Percentiles rank a stretch among this genome's conserved stretches.
Conservation (phyloP, 2,113 vertebrate genomes). For the Halichoerus grypus region DNA sequence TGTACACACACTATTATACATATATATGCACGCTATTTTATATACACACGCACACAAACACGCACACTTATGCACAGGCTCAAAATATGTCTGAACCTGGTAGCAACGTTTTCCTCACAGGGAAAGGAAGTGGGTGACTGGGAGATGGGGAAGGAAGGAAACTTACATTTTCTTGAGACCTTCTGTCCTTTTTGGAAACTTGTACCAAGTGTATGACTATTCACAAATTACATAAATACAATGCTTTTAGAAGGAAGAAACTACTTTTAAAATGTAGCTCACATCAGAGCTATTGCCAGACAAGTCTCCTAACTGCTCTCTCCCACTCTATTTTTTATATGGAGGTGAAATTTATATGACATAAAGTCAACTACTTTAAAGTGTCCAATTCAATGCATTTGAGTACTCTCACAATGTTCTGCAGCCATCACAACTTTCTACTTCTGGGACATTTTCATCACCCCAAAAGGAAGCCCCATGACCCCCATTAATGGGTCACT, state of each 20-base stretch:
- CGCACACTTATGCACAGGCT: not conserved
- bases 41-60: not conserved
- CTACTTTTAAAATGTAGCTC: not conserved
- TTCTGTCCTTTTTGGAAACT: not conserved
- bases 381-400: not conserved
- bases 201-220: not conserved
- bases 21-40: not conserved
- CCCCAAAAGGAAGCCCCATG: not conserved
- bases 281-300: not conserved
- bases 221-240: not conserved
- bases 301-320: not conserved
- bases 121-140: not conserved
- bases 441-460: slow-evolving; percentile 28
- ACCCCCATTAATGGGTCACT: not conserved
- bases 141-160: not conserved
- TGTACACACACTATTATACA: not conserved
- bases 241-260: slow-evolving; percentile 42
- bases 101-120: not conserved
- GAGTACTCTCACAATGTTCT: not conserved
- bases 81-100: not conserved
- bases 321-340: not conserved
- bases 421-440: not conserved
- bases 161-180: not conserved
- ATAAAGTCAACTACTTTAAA: slow-evolving; percentile 41
- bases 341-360: not conserved